These are phyloP conservation scores for Caenorhabditis drosophilae DNA, from an alignment of 2,888 invertebrate species.

Conservation along the genomic window DNA sequence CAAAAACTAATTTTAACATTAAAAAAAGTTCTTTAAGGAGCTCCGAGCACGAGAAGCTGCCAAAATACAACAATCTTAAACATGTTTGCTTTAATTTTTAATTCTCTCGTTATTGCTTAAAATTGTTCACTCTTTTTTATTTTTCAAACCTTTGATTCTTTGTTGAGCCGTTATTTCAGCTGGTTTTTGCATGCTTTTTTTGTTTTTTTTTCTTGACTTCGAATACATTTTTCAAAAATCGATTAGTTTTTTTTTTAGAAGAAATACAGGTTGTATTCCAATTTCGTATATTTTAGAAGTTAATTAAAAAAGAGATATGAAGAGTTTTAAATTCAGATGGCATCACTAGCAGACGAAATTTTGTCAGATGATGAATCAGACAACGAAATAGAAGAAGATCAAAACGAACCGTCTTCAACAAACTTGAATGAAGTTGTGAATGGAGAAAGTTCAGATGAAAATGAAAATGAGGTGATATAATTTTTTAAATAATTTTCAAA, in stretches of 20 bases:
- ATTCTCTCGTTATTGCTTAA: neutral
- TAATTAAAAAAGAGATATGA: slow-evolving; percentile 2
- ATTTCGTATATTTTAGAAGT: too few species aligned
- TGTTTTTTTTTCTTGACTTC: too few species aligned
- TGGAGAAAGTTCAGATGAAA: neutral
- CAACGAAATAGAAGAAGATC: slow-evolving; percentile 22
- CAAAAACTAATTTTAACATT: too few species aligned
- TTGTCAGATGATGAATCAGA: slow-evolving; percentile 39
- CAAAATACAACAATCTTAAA: slow-evolving; percentile 1
- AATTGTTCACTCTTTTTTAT: neutral
- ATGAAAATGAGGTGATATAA: neutral
- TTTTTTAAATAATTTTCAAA: neutral
- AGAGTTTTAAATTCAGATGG: slow-evolving; percentile 20
- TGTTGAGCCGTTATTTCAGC: neutral
- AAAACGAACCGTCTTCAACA: neutral
- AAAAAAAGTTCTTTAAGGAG: neutral
- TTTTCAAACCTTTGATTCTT: neutral
- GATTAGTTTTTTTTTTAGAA: too few species aligned
- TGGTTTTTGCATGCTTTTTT: neutral
- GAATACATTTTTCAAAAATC: too few species aligned
- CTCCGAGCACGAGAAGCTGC: neutral
- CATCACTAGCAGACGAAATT: slow-evolving; percentile 36
- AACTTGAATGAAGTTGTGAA: slow-evolving; percentile 8
- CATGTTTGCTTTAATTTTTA: neutral
- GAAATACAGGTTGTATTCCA: too few species aligned